Evolutionary conservation across 2,797 vertebrate genomes (phyloP), one percentile per base, ranked within the genome.

Genomic region (Halcyon chelicuti): DNA sequence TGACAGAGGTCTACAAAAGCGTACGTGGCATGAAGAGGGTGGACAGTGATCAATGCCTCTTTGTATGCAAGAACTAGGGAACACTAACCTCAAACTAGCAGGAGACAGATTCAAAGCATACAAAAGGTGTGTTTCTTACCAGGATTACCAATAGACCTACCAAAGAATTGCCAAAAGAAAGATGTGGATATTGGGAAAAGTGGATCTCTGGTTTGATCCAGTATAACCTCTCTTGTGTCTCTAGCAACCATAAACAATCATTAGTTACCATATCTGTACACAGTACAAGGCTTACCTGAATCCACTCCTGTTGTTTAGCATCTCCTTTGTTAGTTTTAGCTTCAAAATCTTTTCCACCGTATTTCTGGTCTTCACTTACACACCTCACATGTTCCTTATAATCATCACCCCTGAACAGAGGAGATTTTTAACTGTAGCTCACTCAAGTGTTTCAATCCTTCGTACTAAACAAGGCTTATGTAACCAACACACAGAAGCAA

Each of bases 281-380:
- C 2, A 73, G 14, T 7, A 54, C 6, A 94, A 93, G 79, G 25
- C 15, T 65, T 96, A 99, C 99, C 99, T 99, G 98, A 67, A 99
- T 97, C 99, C 99, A 99, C 7, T 99, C 98, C 95, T 99, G 99
- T 95, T 99, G 99, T 77, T 99, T 99, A 37, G 98, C 94, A 20
- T 99, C 99, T 15, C 99, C 99, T 98, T 99, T 99, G 92, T 98
- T 98, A 21, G 98, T 95, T 96, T 99, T 99, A 1, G 98, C 98
- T 97, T 99, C 99, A 49, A 97, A 99, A 26, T 97, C 98, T 97
- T 99, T 99, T 26, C 99, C 99, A 28, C 99, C 99, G 0, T 99
- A 99, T 87, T 99, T 99, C 98, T 99, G 98, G 81, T 99, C 98
- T 95, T 99, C 99, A 33, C 98, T 99, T 67, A 99, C 94, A 3